phyloP scores from a whole-genome alignment of 2,888 invertebrate species.

The Helleia helle region DNA sequence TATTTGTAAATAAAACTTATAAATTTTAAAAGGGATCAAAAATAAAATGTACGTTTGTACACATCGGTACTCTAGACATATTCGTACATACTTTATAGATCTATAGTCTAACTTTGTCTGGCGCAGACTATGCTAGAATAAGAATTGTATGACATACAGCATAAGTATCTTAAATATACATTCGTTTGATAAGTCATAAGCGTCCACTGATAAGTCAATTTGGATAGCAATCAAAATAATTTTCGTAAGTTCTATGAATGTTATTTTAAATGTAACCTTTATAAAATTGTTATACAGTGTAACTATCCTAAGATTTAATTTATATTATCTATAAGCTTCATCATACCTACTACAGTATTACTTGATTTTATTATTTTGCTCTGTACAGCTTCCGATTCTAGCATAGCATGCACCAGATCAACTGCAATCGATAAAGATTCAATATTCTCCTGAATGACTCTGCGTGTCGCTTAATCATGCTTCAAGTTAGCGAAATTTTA shows the following conservation, averaged over 20 bases:
- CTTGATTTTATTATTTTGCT: not conserved
- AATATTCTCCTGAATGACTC: conserved; percentile 40
- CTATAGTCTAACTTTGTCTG: conserved; percentile 55
- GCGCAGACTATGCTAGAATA: conserved; percentile 22
- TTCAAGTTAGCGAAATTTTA: conserved; percentile 36
- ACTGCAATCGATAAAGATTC: conserved; percentile 32
- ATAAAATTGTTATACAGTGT: not conserved
- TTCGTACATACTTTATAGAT: conserved; percentile 52
- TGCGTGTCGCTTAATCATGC: conserved; percentile 31
- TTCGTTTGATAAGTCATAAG: conserved; percentile 13
- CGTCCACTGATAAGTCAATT: not conserved
- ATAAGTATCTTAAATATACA: too few species aligned
- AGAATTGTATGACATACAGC: not conserved
- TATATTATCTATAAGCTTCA: not conserved
- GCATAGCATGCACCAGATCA: conserved; percentile 3
- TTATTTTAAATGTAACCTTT: not conserved
- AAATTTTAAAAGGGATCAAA: conserved; percentile 71
- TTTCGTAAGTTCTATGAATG: not conserved
- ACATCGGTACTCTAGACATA: conserved; percentile 70
- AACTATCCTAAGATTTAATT: not conserved
- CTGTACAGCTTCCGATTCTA: not conserved
- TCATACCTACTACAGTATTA: not conserved
- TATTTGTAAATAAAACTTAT: conserved; percentile 69
- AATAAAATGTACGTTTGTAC: conserved; percentile 66
- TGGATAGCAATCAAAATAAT: not conserved